phyloP scores from a whole-genome alignment of 2,888 invertebrate genomes.

The Apamea epomidion region DNA sequence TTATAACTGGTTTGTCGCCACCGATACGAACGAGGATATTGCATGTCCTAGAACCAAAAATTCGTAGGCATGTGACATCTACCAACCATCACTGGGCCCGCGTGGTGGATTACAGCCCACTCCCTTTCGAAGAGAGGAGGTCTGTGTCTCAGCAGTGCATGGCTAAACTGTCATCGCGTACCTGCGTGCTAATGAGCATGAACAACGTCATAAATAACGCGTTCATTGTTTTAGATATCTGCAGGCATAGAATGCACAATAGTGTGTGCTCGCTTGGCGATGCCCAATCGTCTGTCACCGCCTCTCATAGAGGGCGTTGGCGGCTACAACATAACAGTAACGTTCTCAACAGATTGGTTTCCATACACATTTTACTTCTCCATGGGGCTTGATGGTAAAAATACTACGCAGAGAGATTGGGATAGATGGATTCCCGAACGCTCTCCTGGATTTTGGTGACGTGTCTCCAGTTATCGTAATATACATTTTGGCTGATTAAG shows the following conservation, averaged over 20 bases:
- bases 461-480: conserved; percentile 1
- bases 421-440: conserved; percentile 74
- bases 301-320: conserved; percentile 80
- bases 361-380: conserved; percentile 79
- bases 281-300: conserved; percentile 77
- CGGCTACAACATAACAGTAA: conserved; percentile 80
- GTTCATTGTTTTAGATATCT: conserved; percentile 75
- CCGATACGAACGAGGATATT: no score
- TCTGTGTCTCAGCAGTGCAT: no score
- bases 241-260: conserved; percentile 83
- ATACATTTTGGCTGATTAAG: not conserved
- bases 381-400: conserved; percentile 78
- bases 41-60: no score
- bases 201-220: not conserved
- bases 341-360: conserved; percentile 78
- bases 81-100: no score
- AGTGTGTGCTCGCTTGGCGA: conserved; percentile 76
- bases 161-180: not conserved
- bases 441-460: conserved; percentile 73
- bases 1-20: no score
- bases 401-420: conserved; percentile 71
- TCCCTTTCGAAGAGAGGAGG: no score
- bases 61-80: no score
- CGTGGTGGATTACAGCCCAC: no score
- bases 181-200: not conserved